Base-by-base conservation (phyloP, 2,888 invertebrate genomes). In the Platycheirus albimanus region DNA sequence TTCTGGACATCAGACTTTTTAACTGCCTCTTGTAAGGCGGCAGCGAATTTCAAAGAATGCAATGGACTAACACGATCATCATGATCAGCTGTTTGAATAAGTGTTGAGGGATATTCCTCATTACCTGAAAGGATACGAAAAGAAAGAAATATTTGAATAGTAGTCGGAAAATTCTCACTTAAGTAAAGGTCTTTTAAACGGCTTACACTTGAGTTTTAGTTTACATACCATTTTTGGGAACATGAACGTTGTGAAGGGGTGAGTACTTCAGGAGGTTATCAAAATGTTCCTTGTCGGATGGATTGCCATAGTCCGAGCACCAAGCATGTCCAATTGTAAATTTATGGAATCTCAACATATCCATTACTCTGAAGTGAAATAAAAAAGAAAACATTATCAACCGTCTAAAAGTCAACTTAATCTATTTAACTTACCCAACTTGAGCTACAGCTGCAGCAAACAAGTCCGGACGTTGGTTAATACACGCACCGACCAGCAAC, bases 321-420 rank as follows among this genome's bases (percentile, higher is more conserved):
- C 99, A 99, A 49, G 98, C 97, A 91, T 96, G 96, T 0, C 99
- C 99, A 88, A 99, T 98, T 5, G 99, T 99, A 91, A 99, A 98
- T 92, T 98, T 98, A 91, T 99, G 98, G 92, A 96, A 99, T 70
- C 98, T 94, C 81, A 99, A 92, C 98, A 99, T 98, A 91, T 99
- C 99, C 92, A 99, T 92, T 1, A 99, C 99, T 11, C 98, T 98
- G 24, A n/a, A n/a, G n/a, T 6, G 19, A 17, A 52, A 13, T 13
- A 61, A 36, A 30, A 2, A 38, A n/a, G 0, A 10, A 7, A 3
- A 13, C 1, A 13, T 8, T 11, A 3, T 1, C 8, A 41, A 24
- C n/a, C n/a, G n/a, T n/a, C n/a, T n/a, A n/a, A n/a, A n/a, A n/a
- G n/a, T 7, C 3, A 33, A 33, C 5, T 33, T 33, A 33, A 33